Conservation (phyloP, 2,888 invertebrate genomes). For the Tridacna gigas region DNA sequence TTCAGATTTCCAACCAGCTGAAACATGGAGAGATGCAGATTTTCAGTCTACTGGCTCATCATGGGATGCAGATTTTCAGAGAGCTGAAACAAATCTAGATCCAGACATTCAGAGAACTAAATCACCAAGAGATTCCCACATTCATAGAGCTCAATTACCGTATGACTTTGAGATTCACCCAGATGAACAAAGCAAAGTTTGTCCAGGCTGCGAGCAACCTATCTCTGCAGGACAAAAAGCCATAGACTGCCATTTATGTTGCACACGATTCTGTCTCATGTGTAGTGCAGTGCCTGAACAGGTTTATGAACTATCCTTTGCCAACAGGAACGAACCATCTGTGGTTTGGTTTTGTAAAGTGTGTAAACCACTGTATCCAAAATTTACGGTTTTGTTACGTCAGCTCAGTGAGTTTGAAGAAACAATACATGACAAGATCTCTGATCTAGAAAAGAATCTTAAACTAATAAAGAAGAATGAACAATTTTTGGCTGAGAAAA, state of each 20-base stretch:
- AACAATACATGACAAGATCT: constrained; percentile 16
- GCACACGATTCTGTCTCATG: neutral
- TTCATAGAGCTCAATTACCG: neutral
- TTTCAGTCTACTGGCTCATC: neutral
- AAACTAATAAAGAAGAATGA: neutral
- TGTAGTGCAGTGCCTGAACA: constrained; percentile 7
- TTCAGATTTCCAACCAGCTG: neutral
- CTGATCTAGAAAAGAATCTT: constrained; percentile 32
- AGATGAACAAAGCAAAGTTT: neutral
- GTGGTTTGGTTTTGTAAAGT: constrained; percentile 25
- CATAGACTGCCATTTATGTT: constrained; percentile 4
- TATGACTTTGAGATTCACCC: neutral
- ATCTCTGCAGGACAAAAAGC: neutral
- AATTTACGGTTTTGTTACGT: constrained; percentile 19
- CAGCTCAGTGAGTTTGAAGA: constrained; percentile 36
- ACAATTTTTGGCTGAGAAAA: too few species aligned
- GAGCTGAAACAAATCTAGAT: neutral
- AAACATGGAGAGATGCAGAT: neutral
- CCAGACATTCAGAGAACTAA: neutral
- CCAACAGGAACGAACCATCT: neutral
- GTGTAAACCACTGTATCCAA: constrained; percentile 25
- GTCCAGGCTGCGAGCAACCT: constrained; percentile 4
- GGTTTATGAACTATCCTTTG: constrained; percentile 15
- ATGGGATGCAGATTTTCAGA: neutral
- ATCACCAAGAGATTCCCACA: neutral